Evolutionary conservation across 2,888 invertebrate genomes (phyloP), one percentile per base, ranked within the genome.

Genomic region (Nowickia ferox): DNA sequence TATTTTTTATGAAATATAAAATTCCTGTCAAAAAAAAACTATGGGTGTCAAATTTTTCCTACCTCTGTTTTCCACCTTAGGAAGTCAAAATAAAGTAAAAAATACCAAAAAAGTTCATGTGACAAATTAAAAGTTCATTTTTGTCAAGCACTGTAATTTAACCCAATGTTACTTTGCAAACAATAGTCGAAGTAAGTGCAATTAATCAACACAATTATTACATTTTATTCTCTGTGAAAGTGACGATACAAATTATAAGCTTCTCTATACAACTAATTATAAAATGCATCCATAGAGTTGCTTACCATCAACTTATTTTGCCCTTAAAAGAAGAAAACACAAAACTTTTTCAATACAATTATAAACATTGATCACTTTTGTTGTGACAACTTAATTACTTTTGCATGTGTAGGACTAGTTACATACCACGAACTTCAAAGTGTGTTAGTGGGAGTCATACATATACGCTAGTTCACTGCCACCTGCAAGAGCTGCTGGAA

Each of bases 301-400:
- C 42, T 57, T 55, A 55, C 13, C 42, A 44, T 71, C n/a, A 55
- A 55, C 9, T 9, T 0, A 22, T 42, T 17, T 57, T 22, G 40
- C 4, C 10, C 15, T 15, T 65, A 9, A 30, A 10, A 4, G 13
- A 30, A 66, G 38, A 48, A 46, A 57, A 38, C 46, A 48, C 8
- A 1, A 19, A 38, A 38, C 55, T 63, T 55, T 68, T 19, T 55
- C 22, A 9, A 40, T 13, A 46, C 63, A 63, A 65, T 17, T 38
- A 55, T 46, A 55, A 48, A 22, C 53, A 79, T 79, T 65, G 53
- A 79, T 79, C 79, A 79, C 17, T 65, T 46, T 42, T 30, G 46
- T 65, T 57, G 63, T 46, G 72, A 65, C 55, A 79, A 79, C 71
- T 79, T 79, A 79, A 65, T 72, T 79, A 79, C 71, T 65, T 57